Evolutionary conservation across 2,888 invertebrate genomes (phyloP).

Genomic region (Tetragnatha montana): DNA sequence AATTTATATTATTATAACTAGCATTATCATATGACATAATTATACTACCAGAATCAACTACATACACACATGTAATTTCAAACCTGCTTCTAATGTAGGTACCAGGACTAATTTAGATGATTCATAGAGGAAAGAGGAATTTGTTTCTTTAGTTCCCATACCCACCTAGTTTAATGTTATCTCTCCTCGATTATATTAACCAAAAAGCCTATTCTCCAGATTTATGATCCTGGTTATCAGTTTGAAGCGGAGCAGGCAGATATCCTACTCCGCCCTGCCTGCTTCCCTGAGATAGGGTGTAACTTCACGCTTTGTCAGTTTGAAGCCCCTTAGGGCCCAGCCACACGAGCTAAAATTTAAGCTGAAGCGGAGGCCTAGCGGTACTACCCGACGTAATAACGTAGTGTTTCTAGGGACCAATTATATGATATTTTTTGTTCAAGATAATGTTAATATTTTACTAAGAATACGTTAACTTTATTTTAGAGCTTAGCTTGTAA

Average conservation of each 20-base stretch:
- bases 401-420: too few relatives aligned
- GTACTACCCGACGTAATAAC: too few relatives aligned
- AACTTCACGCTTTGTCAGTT: conserved; percentile 59
- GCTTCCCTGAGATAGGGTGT: conserved; percentile 53
- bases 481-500: too few relatives aligned
- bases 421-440: too few relatives aligned
- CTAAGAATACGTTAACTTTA: too few relatives aligned
- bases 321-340: conserved; percentile 22
- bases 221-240: conserved; percentile 63
- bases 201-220: conserved; percentile 40
- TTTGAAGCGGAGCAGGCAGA: conserved; percentile 54
- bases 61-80: too few relatives aligned
- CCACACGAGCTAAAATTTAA: background rate
- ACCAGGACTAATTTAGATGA: conserved; percentile 3
- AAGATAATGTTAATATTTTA: too few relatives aligned
- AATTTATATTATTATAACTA: too few relatives aligned
- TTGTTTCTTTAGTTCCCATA: conserved; percentile 37
- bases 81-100: too few relatives aligned
- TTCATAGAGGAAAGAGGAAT: conserved; percentile 51
- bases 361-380: background rate
- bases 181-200: conserved; percentile 25
- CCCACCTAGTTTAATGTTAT: background rate
- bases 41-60: too few relatives aligned
- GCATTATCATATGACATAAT: too few relatives aligned
- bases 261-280: conserved; percentile 27